A percentile compares a stretch with the other conserved stretches of the same genome.
Evolutionary conservation across 2,797 vertebrate genomes (phyloP).

Genomic region (Lerista edwardsae): DNA sequence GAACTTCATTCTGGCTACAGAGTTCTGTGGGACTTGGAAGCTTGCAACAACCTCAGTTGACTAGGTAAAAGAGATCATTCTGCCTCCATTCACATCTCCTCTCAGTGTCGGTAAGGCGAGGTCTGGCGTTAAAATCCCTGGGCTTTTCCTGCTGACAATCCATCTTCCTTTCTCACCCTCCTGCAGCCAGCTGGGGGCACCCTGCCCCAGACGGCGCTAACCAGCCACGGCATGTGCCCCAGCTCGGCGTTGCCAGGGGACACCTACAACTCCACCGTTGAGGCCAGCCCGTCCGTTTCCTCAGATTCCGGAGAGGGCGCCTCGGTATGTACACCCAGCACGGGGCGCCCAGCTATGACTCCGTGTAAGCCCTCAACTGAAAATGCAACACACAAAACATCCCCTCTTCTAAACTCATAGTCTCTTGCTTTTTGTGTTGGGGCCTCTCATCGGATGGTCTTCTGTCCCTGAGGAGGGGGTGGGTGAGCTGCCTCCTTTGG

Average conservation of each 20-base stretch:
- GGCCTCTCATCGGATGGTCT: not conserved
- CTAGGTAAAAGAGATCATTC: not conserved
- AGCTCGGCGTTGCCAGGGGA: constrained; percentile 92
- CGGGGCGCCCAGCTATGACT: not conserved
- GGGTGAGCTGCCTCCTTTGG: not conserved
- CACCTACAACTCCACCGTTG: constrained; percentile 88
- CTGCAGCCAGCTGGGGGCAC: constrained; percentile 80
- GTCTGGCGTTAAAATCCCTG: not conserved
- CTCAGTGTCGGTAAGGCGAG: not conserved
- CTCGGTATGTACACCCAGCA: constrained; percentile 76
- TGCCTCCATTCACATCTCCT: not conserved
- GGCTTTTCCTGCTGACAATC: constrained; percentile 39
- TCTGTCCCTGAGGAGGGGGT: fast-evolving
- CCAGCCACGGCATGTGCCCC: constrained; percentile 84
- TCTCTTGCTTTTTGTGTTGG: not conserved
- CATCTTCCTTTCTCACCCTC: constrained; percentile 20
- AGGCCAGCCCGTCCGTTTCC: constrained; percentile 72
- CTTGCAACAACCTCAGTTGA: too few species aligned
- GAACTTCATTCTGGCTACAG: not conserved
- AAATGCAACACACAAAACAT: fast-evolving
- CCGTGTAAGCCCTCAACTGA: not conserved
- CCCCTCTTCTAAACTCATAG: not conserved
- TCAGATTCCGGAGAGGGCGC: constrained; percentile 76
- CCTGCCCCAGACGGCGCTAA: constrained; percentile 86
- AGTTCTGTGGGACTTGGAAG: not conserved